Conservation (phyloP, 2,888 invertebrate species). For the Amphipoea lucens region DNA sequence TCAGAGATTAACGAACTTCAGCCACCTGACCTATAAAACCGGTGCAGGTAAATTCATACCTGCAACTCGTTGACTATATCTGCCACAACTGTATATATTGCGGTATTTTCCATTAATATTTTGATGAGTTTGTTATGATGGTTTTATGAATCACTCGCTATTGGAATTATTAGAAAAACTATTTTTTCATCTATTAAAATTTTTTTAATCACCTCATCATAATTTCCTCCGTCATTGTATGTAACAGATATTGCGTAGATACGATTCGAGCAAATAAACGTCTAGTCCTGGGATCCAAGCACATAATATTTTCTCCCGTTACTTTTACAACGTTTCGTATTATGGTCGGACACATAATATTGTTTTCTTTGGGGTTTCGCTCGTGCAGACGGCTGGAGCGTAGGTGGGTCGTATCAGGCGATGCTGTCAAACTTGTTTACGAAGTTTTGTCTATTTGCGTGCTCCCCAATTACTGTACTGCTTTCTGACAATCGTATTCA, state of each 20-base stretch:
- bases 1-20: slow-evolving; percentile 90
- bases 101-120: slow-evolving; percentile 25
- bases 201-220: slow-evolving; percentile 5
- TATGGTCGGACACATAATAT: slow-evolving; percentile 66
- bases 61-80: slow-evolving; percentile 63
- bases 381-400: slow-evolving; percentile 71
- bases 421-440: slow-evolving; percentile 86
- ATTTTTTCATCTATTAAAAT: neutral
- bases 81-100: slow-evolving; percentile 32
- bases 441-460: slow-evolving; percentile 81
- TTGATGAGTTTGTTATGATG: slow-evolving; percentile 6
- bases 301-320: slow-evolving; percentile 48
- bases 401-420: slow-evolving; percentile 79
- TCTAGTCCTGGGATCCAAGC: slow-evolving; percentile 28
- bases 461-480: slow-evolving; percentile 75
- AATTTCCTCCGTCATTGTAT: neutral
- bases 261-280: slow-evolving; percentile 8
- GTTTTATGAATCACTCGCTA: slow-evolving; percentile 7
- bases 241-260: slow-evolving; percentile 1
- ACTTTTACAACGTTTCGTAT: slow-evolving; percentile 49
- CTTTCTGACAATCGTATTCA: slow-evolving; percentile 75
- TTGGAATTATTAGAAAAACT: neutral
- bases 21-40: slow-evolving; percentile 87
- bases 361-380: slow-evolving; percentile 75
- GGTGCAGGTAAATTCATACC: slow-evolving; percentile 76